These are phyloP conservation scores for Drosophila testacea DNA, from an alignment of 2,888 invertebrate genomes.

Conservation along the genomic window DNA sequence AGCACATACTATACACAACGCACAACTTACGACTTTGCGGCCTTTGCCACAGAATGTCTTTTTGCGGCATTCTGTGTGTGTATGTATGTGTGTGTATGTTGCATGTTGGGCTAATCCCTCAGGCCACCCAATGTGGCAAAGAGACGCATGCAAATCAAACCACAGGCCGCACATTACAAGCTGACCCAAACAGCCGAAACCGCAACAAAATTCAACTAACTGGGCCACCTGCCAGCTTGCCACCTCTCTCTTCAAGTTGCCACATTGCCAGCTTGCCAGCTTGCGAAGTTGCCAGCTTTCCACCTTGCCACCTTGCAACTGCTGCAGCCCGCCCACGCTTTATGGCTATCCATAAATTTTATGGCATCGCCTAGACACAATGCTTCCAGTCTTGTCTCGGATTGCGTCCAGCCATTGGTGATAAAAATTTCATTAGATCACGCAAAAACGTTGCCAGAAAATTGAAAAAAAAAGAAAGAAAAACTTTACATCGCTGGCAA, in stretches of 20 bases:
- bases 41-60: slow-evolving; percentile 50
- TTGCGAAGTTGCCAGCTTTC: slow-evolving; percentile 14
- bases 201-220: slow-evolving; percentile 62
- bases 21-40: slow-evolving; percentile 22
- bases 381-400: slow-evolving; percentile 4
- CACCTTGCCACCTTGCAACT: slow-evolving; percentile 42
- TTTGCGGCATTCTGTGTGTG: slow-evolving; percentile 27
- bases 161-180: slow-evolving; percentile 68
- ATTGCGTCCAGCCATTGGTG: slow-evolving; percentile 56
- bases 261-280: slow-evolving; percentile 11
- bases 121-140: slow-evolving; percentile 39
- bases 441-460: slow-evolving; percentile 56
- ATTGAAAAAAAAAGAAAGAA: slow-evolving; percentile 22
- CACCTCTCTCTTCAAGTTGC: slow-evolving; percentile 17
- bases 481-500: slow-evolving; percentile 13
- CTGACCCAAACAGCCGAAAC: slow-evolving; percentile 70
- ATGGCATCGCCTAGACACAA: slow-evolving; percentile 75
- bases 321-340: slow-evolving; percentile 53
- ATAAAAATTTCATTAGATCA: slow-evolving; percentile 79
- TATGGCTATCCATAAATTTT: slow-evolving; percentile 76
- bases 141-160: slow-evolving; percentile 61
- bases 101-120: slow-evolving; percentile 27
- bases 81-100: slow-evolving; percentile 11
- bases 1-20: slow-evolving; percentile 14
- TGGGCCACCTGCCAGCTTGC: slow-evolving; percentile 50